phyloP scores from a whole-genome alignment of 53 echinoderm and acorn worm genomes.

The Mesocentrotus franciscanus region DNA sequence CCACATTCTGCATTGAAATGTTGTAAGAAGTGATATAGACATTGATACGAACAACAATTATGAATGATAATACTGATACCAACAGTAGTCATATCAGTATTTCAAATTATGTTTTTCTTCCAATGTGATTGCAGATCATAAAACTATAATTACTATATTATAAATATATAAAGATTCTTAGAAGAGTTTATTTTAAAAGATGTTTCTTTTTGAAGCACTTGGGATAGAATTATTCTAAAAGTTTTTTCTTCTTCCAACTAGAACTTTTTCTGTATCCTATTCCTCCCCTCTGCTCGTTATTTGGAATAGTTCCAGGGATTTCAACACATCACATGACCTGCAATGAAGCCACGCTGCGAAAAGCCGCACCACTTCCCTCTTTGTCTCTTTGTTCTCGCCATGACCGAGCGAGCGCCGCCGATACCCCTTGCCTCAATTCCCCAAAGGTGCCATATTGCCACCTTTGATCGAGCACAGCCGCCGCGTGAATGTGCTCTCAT shows the following conservation, averaged over 20 bases:
- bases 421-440: slow-evolving; percentile 4
- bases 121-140: too few species aligned
- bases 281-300: neutral
- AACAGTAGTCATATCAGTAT: too few species aligned
- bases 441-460: slow-evolving; percentile 15
- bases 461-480: slow-evolving; percentile 56
- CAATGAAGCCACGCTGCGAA: neutral
- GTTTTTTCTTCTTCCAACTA: neutral
- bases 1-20: neutral
- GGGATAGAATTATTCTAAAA: neutral
- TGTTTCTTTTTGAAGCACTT: neutral
- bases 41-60: too few species aligned
- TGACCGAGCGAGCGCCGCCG: neutral
- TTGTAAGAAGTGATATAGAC: too few species aligned
- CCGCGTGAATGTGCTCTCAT: slow-evolving; percentile 28
- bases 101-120: too few species aligned
- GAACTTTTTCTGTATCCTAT: neutral
- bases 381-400: neutral
- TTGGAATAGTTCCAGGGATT: neutral
- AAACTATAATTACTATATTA: too few species aligned
- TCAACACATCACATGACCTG: neutral
- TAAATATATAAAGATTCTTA: neutral
- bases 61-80: too few species aligned
- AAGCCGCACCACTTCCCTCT: neutral
- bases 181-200: neutral